These are phyloP conservation scores for Sclerurus mexicanus DNA, from an alignment of 2,113 vertebrate genomes.

Conservation along the genomic window DNA sequence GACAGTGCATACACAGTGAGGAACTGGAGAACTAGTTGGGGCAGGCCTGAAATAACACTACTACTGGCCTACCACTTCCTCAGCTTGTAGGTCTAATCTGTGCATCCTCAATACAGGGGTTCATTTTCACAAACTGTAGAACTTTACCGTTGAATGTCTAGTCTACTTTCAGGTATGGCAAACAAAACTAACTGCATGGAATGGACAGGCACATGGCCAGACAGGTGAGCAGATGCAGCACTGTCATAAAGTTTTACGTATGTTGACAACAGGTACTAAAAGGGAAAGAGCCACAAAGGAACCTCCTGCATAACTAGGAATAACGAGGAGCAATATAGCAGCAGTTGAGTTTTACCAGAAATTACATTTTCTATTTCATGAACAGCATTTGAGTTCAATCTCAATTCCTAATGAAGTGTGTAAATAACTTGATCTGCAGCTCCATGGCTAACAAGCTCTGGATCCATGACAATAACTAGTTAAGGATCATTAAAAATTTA, in stretches of 20 bases:
- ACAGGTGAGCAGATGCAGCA: background rate
- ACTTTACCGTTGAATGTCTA: background rate
- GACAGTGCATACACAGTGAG: fast-evolving
- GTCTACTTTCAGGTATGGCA: background rate
- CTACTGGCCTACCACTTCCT: background rate
- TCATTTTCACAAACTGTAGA: background rate
- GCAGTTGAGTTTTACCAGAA: background rate
- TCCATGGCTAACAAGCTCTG: background rate
- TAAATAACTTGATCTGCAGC: background rate
- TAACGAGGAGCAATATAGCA: background rate
- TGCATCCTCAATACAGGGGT: background rate
- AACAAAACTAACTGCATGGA: background rate
- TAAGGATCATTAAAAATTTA: background rate
- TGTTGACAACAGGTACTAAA: background rate
- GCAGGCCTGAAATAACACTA: background rate
- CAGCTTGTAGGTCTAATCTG: background rate
- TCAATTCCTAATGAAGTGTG: background rate
- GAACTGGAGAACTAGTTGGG: background rate
- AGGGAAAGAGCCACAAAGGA: background rate
- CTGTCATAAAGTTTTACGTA: fast-evolving
- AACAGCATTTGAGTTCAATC: background rate
- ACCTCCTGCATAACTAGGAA: background rate
- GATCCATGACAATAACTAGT: background rate
- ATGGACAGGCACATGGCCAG: background rate
- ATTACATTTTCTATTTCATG: background rate